Percentiles rank a stretch among this genome's conserved stretches.
Conservation (phyloP, 2,113 vertebrate genomes). For the Centrocercus urophasianus region DNA sequence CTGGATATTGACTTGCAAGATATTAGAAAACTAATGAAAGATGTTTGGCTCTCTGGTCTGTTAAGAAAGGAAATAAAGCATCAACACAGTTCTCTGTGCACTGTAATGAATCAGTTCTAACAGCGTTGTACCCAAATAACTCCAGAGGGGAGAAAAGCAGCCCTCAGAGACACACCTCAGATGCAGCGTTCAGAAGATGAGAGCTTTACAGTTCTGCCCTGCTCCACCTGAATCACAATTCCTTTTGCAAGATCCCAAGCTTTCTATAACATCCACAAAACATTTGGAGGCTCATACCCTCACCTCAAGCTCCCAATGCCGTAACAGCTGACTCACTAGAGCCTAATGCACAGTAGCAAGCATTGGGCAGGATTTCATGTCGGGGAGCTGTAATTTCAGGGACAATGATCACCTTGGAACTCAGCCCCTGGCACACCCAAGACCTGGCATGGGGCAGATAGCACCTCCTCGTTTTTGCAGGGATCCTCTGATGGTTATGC, state of each 20-base stretch:
- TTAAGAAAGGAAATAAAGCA: neutral
- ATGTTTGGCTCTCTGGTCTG: neutral
- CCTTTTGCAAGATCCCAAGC: neutral
- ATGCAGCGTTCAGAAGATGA: neutral
- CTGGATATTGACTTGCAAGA: neutral
- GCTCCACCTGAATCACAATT: neutral
- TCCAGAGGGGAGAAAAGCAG: neutral
- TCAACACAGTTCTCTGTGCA: neutral
- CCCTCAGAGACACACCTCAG: neutral
- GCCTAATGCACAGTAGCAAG: neutral
- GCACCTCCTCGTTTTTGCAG: neutral
- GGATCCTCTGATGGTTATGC: neutral
- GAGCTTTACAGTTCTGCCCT: neutral
- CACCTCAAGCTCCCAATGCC: neutral
- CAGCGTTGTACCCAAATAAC: neutral
- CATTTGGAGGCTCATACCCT: neutral
- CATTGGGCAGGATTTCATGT: neutral
- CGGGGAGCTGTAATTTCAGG: neutral
- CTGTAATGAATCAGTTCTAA: neutral
- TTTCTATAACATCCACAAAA: neutral
- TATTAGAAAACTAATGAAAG: neutral
- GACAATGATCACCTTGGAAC: neutral
- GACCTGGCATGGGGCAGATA: neutral
- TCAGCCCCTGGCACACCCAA: neutral
- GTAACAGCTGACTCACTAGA: neutral